Evolutionary conservation across 2,113 vertebrate genomes (phyloP), one percentile per base, ranked within the genome.

Genomic region (Condylura cristata): DNA sequence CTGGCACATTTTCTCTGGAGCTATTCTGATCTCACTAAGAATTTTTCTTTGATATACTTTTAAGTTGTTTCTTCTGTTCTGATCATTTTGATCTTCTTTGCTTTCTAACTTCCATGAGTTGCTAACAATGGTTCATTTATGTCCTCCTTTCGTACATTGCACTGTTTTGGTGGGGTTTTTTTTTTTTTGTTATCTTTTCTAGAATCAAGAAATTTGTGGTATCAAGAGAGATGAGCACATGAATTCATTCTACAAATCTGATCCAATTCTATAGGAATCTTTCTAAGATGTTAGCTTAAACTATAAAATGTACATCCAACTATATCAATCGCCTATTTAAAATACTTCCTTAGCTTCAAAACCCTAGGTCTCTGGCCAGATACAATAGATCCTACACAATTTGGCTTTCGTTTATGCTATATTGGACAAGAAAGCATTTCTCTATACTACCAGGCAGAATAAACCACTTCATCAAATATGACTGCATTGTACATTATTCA

Each of bases 391-490:
- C 22, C 65, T 78, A 68, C 72, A 89, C 24, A 41, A 78, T 4
- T 26, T 84, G 66, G 30, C 37, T 93, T 80, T 82, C 91, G 72
- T 75, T 91, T 41, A 86, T 63, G 22, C 32, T 60, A 18, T 30
- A 6, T 94, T 41, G 68, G 17, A 58, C 10, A 93, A 18, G 39
- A 93, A 95, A 91, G 70, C 46, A 95, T 22, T 58, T 91, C 65
- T 34, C 6, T 92, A 4, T 37, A 84, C 58, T 60, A 87, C 24
- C 8, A 32, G 28, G 41, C 30, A 94, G n/a, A 93, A 96, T 72
- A 83, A 94, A 80, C 66, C 26, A 86, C 8, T 90, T 37, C 39
- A 71, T 65, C 51, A 83, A 88, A 92, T 58, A 51, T 74, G 71
- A 86, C 2, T 20, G 4, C 17, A 51, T 0, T 58, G 26, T 22